Conservation (phyloP, 2,113 vertebrate species). For the Pelusios castaneus region DNA sequence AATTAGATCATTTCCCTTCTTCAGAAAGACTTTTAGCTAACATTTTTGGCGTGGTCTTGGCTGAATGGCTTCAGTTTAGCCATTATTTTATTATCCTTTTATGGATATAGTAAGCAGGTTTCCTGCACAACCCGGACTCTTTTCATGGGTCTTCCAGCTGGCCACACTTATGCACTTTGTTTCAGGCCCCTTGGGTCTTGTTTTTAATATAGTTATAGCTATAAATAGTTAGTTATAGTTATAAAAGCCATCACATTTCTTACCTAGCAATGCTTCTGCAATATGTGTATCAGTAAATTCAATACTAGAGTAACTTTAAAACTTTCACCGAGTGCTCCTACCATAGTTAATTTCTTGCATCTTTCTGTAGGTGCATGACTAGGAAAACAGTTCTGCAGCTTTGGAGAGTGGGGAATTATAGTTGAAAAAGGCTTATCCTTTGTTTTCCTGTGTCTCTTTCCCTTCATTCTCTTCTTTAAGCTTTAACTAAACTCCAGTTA, state of each 20-base stretch:
- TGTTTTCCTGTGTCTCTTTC: not conserved
- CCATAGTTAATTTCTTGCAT: not conserved
- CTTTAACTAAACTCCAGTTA: not conserved
- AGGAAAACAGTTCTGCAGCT: not conserved
- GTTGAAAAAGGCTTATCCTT: accelerated
- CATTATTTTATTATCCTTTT: accelerated
- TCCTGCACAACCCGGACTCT: not conserved
- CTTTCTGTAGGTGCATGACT: not conserved
- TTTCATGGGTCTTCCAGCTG: not conserved
- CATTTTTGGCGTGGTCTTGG: not conserved
- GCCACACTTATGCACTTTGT: slow-evolving; percentile 1
- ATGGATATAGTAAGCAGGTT: not conserved
- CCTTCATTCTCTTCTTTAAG: not conserved
- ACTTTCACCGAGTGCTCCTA: not conserved
- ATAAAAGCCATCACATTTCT: not conserved
- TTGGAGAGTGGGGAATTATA: not conserved
- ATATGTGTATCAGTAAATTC: not conserved
- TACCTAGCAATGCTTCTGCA: not conserved
- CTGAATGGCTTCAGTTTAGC: not conserved
- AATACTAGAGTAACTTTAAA: not conserved
- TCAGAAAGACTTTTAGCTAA: not conserved
- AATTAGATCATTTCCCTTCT: not conserved
- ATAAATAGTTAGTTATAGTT: too few relatives aligned
- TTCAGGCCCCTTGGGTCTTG: not conserved
- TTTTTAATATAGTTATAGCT: not conserved